Percentiles rank a stretch among this genome's conserved stretches.
These are phyloP conservation scores for Cryptocephalus primarius DNA, from an alignment of 2,888 invertebrate genomes.

Conservation along the genomic window DNA sequence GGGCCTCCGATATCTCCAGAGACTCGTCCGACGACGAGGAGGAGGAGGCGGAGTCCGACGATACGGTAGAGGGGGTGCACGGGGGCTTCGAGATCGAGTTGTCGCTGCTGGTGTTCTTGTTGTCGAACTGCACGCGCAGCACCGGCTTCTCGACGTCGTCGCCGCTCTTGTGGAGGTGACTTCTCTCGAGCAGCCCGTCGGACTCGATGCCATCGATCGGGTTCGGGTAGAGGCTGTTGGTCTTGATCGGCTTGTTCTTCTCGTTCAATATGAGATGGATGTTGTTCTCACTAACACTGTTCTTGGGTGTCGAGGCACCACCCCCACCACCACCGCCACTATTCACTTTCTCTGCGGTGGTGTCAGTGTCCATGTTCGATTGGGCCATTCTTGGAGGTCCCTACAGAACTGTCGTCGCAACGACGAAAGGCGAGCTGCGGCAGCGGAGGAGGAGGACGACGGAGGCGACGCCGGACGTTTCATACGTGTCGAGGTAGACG, in stretches of 20 bases:
- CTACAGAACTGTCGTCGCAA: conserved; percentile 28
- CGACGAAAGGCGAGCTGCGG: conserved; percentile 29
- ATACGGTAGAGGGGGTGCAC: conserved; percentile 19
- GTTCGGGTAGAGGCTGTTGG: conserved; percentile 16
- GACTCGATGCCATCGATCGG: conserved; percentile 8
- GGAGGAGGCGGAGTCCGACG: conserved; percentile 29
- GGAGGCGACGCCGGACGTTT: conserved; percentile 17
- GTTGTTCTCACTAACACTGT: no score
- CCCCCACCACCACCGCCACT: no score
- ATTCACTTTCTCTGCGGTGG: no score
- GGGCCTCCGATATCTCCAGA: conserved; percentile 52
- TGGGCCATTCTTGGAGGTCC: conserved; percentile 39
- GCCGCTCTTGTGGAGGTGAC: conserved; percentile 7
- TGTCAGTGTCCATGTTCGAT: conserved; percentile 18
- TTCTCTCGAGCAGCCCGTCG: conserved; percentile 5
- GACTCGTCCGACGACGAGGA: conserved; percentile 43
- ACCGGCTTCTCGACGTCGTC: conserved; percentile 28
- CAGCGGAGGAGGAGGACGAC: conserved; percentile 24
- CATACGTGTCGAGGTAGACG: conserved; percentile 28
- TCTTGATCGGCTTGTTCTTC: conserved; percentile 12
- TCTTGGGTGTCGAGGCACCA: no score
- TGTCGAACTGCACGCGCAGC: conserved; percentile 50
- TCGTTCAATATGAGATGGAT: conserved; percentile 18
- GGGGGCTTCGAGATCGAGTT: conserved; percentile 13
- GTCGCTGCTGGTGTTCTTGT: conserved; percentile 16